Conservation (phyloP, 2,797 vertebrate genomes). For the Limosa lapponica region DNA sequence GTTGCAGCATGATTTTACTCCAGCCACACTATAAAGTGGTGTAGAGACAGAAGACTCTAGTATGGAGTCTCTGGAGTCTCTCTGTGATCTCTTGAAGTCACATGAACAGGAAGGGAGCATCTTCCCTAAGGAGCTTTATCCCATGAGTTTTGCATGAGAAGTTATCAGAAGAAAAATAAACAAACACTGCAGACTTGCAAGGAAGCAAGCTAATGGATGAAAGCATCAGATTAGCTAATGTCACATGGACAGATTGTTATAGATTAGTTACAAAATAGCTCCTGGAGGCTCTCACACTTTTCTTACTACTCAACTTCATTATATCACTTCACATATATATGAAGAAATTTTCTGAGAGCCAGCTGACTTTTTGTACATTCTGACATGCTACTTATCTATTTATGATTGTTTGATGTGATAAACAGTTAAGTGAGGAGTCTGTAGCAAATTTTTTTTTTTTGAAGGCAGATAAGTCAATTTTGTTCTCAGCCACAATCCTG, state of each 20-base stretch:
- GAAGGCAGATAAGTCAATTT: neutral
- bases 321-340: neutral
- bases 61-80: neutral
- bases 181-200: neutral
- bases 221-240: neutral
- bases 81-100: neutral
- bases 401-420: neutral
- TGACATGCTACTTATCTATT: neutral
- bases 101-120: neutral
- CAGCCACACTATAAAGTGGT: neutral
- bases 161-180: neutral
- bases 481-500: neutral
- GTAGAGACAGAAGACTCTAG: neutral
- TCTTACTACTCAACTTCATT: neutral
- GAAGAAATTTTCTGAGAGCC: neutral
- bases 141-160: neutral
- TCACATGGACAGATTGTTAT: neutral
- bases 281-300: neutral
- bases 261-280: neutral
- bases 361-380: neutral
- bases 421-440: neutral
- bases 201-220: neutral
- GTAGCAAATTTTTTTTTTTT: neutral
- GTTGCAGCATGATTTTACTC: neutral
- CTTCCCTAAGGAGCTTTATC: neutral